Base-by-base conservation (phyloP, 2,113 vertebrate genomes). In the Macrotus californicus region DNA sequence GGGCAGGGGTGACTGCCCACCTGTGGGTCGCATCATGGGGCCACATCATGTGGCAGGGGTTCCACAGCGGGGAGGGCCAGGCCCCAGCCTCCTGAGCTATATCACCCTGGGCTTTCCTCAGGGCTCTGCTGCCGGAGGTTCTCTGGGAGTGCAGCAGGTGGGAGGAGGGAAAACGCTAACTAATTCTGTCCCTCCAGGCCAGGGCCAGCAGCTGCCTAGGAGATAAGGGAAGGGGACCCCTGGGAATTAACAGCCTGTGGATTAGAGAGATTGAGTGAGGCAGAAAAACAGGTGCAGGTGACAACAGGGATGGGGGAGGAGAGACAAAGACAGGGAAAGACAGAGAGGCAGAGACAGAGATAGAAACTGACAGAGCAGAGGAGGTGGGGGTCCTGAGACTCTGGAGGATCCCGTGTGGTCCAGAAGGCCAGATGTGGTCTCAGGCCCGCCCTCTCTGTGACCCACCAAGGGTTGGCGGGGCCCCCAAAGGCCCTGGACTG, bases 271-370 rank as follows among this genome's bases (percentile, higher is more conserved):
- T n/a, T 59, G 67, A 94, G 77, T 54, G 48, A 90, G 87, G 34
- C 67, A 54, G 56, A 70, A 80, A 72, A 76, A 84, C 97, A 97
- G 97, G 96, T 87, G 79, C 91, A 91, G 94, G 86, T 91, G 93
- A 77, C 87, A 79, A 39, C 24, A 29, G 52, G 26, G 84, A 34
- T 0, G 48, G 52, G 50, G 61, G 26, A 15, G 64, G n/a, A 61
- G 41, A 75, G 67, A 36, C 67, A 24, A 67, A 82, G 52, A 76
- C 36, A 22, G 41, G 52, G 54, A 34, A 26, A 36, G 31, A 31
- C 67, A 36, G 56, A 66, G 66, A 59, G 18, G 54, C 67, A 79
- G 31, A 59, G 56, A 59, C 56, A 36, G 3, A 18, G 18, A 29
- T 1, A 59, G 70, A 73, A n/a, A 43, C 41, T 36, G 72, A 52